A percentile compares a stretch with the other conserved stretches of the same genome.
Evolutionary conservation across 1,140 invertebrate species (phyloP).

Genomic region (Schlechtendalia chinensis): DNA sequence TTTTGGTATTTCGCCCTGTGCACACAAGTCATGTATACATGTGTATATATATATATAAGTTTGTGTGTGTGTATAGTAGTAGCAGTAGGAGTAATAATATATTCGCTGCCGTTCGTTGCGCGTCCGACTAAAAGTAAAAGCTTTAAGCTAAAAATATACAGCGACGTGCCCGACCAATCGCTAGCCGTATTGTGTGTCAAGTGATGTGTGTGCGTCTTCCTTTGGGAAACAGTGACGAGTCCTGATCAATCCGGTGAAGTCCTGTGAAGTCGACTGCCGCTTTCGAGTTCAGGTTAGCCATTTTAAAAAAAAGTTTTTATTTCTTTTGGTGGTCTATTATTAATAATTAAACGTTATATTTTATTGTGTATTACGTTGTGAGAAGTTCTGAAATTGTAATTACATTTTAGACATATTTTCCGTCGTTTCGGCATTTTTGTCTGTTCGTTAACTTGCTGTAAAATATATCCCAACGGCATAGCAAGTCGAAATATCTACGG

Average conservation of each 20-base stretch:
- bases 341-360: not conserved
- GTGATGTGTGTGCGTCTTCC: not conserved
- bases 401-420: too few species aligned
- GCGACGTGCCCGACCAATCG: conserved; percentile 13
- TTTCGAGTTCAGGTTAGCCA: conserved; percentile 8
- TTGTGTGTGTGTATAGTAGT: not conserved
- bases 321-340: not conserved
- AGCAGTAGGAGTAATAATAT: not conserved
- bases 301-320: too few species aligned
- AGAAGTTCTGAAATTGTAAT: too few species aligned
- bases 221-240: not conserved
- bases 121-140: conserved; percentile 45
- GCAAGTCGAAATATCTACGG: conserved; percentile 36
- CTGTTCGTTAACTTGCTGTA: conserved; percentile 42
- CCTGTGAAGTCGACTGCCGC: conserved; percentile 28
- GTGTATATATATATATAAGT: not conserved
- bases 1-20: not conserved
- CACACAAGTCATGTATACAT: not conserved
- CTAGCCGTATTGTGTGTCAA: conserved; percentile 27
- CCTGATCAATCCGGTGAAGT: conserved; percentile 40
- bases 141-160: conserved; percentile 29
- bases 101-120: not conserved
- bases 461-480: conserved; percentile 42
- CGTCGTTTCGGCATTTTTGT: not conserved
- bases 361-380: not conserved